Percentiles rank a stretch among this genome's conserved stretches.
phyloP scores from a whole-genome alignment of 1,140 invertebrate species.

The Chymomyza costata region DNA sequence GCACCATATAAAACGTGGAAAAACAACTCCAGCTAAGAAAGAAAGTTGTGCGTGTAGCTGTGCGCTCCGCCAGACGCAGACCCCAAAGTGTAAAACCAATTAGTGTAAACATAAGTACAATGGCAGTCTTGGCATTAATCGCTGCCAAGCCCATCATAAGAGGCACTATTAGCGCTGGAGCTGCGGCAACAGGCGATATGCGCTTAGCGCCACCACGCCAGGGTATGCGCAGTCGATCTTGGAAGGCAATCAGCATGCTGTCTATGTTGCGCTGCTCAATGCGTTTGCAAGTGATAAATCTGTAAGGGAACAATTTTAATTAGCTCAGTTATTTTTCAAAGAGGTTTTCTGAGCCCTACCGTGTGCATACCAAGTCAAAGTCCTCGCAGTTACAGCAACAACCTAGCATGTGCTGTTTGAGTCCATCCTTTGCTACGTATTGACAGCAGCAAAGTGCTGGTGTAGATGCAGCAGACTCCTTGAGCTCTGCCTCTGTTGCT shows the following conservation, averaged over 20 bases:
- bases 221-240: conserved; percentile 78
- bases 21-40: conserved; percentile 75
- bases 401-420: conserved; percentile 77
- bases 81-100: conserved; percentile 69
- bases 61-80: conserved; percentile 52
- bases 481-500: conserved; percentile 28
- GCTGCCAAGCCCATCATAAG: conserved; percentile 74
- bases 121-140: conserved; percentile 70
- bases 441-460: conserved; percentile 78
- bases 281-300: conserved; percentile 48
- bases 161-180: conserved; percentile 75
- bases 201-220: conserved; percentile 78
- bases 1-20: conserved; percentile 67
- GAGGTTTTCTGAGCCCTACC: conserved; percentile 29
- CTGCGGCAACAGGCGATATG: conserved; percentile 65
- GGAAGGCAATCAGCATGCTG: conserved; percentile 75
- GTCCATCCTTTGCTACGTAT: conserved; percentile 76
- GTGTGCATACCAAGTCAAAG: conserved; percentile 75
- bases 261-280: conserved; percentile 43
- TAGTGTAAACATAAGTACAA: conserved; percentile 68
- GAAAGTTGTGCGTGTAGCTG: conserved; percentile 68
- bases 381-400: conserved; percentile 79
- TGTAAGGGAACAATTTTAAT: conserved; percentile 6
- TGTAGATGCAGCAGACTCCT: conserved; percentile 22
- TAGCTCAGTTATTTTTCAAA: neutral